Conservation (phyloP, 2,113 vertebrate species). For the Conger conger region DNA sequence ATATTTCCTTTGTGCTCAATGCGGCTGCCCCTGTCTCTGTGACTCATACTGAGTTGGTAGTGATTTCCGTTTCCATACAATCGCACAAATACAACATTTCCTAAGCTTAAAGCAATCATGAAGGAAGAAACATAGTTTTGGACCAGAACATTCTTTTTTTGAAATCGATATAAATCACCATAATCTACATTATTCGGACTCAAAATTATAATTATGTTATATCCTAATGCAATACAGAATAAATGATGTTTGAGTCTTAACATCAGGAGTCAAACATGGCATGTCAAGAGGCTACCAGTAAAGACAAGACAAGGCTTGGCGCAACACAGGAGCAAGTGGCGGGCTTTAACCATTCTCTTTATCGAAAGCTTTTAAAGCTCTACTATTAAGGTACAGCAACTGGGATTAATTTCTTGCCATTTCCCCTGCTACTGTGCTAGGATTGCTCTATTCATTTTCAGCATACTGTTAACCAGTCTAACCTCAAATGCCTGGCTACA, state of each 20-base stretch:
- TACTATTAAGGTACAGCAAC: conserved; percentile 39
- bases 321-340: conserved; percentile 21
- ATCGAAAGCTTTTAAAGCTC: conserved; percentile 35
- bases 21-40: background rate
- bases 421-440: conserved; percentile 19
- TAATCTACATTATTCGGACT: background rate
- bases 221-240: no score
- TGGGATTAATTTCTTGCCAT: conserved; percentile 23
- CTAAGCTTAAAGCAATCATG: background rate
- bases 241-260: background rate
- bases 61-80: conserved; percentile 11
- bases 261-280: background rate
- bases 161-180: background rate
- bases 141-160: background rate
- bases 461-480: conserved; percentile 11
- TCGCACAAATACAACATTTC: conserved; percentile 19
- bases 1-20: conserved; percentile 27
- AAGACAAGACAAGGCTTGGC: conserved; percentile 13
- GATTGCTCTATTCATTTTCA: conserved; percentile 28
- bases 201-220: no score
- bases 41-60: conserved; percentile 22
- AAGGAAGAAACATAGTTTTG: background rate
- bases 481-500: conserved; percentile 1
- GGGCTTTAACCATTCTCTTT: conserved; percentile 21
- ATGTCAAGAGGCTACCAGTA: background rate